phyloP scores from a whole-genome alignment of 2,888 invertebrate species.

The Bursaphelenchus okinawaensis region DNA sequence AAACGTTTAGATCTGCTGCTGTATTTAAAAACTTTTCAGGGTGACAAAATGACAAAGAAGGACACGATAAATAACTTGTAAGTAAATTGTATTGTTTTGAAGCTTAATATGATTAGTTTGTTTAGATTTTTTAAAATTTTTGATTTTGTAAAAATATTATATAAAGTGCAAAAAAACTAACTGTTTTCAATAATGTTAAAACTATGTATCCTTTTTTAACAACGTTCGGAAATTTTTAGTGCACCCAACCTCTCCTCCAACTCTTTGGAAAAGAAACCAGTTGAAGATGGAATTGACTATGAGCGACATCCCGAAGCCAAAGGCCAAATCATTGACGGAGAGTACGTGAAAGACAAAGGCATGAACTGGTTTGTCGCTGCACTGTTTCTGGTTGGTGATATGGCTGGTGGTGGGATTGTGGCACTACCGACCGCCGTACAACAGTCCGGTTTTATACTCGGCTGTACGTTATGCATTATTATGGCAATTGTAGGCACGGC shows the following conservation, averaged over 20 bases:
- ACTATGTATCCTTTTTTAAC: background rate
- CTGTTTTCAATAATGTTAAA: too few relatives aligned
- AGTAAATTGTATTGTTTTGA: too few relatives aligned
- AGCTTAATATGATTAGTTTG: background rate
- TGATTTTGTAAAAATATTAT: background rate
- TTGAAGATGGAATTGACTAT: background rate
- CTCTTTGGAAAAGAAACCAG: background rate
- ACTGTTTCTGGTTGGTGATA: conserved; percentile 9
- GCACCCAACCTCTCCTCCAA: background rate
- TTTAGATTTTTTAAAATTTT: background rate
- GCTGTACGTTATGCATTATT: conserved; percentile 35
- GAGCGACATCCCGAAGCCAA: background rate
- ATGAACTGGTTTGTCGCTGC: conserved; percentile 8
- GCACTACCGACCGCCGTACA: conserved; percentile 44
- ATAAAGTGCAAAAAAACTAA: too few relatives aligned
- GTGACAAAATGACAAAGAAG: too few relatives aligned
- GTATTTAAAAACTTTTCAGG: too few relatives aligned
- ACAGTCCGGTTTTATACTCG: conserved; percentile 31
- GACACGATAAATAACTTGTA: too few relatives aligned
- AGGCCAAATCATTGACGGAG: conserved; percentile 11
- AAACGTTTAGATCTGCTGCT: too few relatives aligned
- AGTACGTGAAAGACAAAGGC: conserved; percentile 10
- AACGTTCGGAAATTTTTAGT: background rate
- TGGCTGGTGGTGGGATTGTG: conserved; percentile 35
- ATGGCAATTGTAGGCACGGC: conserved; percentile 40